phyloP scores from a whole-genome alignment of 2,113 vertebrate species.

The Dendrocopos noguchii region DNA sequence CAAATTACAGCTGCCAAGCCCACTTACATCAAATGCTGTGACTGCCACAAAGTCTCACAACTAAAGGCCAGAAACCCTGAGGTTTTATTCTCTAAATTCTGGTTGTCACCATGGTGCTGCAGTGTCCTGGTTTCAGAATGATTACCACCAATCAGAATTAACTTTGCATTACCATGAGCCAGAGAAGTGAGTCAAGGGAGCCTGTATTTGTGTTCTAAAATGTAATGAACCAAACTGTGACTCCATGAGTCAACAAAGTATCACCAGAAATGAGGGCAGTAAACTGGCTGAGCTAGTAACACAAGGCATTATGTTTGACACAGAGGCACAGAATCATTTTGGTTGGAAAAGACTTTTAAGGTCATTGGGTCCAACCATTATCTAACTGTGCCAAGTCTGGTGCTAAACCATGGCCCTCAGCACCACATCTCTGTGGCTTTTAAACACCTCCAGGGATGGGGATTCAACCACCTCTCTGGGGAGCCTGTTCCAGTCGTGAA shows the following conservation, averaged over 20 bases:
- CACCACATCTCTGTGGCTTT: too few relatives aligned
- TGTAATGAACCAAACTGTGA: background rate
- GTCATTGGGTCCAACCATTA: too few relatives aligned
- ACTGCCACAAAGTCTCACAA: background rate
- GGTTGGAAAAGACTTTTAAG: too few relatives aligned
- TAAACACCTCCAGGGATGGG: too few relatives aligned
- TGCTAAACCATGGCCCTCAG: too few relatives aligned
- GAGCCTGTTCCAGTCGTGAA: too few relatives aligned
- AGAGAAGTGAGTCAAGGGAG: background rate
- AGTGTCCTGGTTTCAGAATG: background rate
- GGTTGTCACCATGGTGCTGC: background rate
- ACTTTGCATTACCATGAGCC: background rate
- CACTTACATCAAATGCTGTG: background rate
- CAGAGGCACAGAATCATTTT: too few relatives aligned
- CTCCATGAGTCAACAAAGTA: background rate
- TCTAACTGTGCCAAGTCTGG: too few relatives aligned
- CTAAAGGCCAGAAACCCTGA: background rate
- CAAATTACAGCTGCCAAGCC: background rate
- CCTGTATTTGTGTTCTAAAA: background rate
- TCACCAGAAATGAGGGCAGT: background rate
- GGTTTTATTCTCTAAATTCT: background rate
- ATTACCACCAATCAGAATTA: background rate
- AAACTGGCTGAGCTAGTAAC: background rate
- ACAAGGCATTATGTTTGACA: too few relatives aligned
- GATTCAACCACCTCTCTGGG: too few relatives aligned